Conservation (phyloP, 2,113 vertebrate genomes). For the Aldabrachelys gigantea region DNA sequence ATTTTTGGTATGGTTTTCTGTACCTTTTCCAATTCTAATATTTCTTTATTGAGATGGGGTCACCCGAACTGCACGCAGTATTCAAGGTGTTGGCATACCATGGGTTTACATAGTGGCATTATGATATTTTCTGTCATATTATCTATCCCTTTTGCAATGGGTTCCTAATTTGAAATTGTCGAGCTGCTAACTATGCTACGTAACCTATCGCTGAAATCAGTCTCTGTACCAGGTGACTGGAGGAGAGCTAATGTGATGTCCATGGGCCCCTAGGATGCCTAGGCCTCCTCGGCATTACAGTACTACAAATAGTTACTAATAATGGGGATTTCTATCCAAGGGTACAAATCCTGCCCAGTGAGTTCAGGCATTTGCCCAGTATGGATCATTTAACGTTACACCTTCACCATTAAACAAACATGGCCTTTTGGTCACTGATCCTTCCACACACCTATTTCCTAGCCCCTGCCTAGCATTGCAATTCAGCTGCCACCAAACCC, state of each 20-base stretch:
- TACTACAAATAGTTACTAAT: neutral
- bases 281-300: neutral
- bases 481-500: neutral
- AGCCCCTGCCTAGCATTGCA: slow-evolving; percentile 1
- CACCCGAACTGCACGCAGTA: neutral
- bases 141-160: neutral
- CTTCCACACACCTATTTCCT: neutral
- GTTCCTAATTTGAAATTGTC: neutral
- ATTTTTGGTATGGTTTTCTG: neutral
- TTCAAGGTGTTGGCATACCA: neutral
- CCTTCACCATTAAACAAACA: slow-evolving; percentile 47
- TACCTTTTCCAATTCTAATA: neutral
- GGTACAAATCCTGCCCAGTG: fast-evolving
- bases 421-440: slow-evolving; percentile 18
- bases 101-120: neutral
- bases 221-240: neutral
- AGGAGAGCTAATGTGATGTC: neutral
- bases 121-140: neutral
- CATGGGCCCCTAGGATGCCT: neutral
- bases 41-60: neutral
- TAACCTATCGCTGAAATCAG: neutral
- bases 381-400: neutral
- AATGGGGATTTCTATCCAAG: neutral
- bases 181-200: neutral
- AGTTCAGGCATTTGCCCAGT: neutral